Base-by-base conservation (phyloP, 2,797 vertebrate genomes). In the Neosalanx taihuensis region DNA sequence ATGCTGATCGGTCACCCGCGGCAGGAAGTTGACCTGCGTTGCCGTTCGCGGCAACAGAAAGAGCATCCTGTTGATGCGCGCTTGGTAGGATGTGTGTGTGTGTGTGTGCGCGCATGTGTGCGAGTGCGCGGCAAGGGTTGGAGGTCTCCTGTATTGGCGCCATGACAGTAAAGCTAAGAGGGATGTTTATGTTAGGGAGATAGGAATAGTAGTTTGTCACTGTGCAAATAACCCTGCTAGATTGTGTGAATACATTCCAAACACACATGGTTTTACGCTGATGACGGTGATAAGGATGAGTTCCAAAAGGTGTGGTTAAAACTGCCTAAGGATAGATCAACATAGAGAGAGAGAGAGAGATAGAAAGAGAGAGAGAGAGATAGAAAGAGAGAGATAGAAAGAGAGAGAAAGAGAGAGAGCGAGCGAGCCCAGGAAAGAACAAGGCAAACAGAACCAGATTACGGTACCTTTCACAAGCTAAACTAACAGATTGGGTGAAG, bases 41-140 rank as follows among this genome's bases (percentile, higher is more conserved):
- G n/a, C 4, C 37, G 53, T 33, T 20, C 12, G 31, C 13, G 31
- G 51, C 31, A 20, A 33, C 18, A 23, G 53, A 17, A 33, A 69
- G 7, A 31, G 15, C 31, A 37, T 69, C 53, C 67, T 41, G 33
- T 33, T 57, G 56, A 57, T 56, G 30, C 18, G 59, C 20, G 62
- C 35, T 31, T 64, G 62, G 33, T 31, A 17, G 62, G 6, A 31
- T 64, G 62, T 64, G 35, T 64, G 69, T 33, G 59, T 33, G 59
- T 58, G 53, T 58, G 67, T 37, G 53, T 37, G 67, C 31, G 66
- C 31, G 66, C 56, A 49, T 18, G 66, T 67, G 66, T 57, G 67
- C 33, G 67, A n/a, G 53, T 57, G 51, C 23, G 10, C 59, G 23
- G 23, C 17, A 26, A 30, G 12, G 62, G 23, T 5, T 26, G 13